Evolutionary conservation across 2,888 invertebrate genomes (phyloP), one percentile per base, ranked within the genome.

Genomic region (Eugnorisma glareosa): DNA sequence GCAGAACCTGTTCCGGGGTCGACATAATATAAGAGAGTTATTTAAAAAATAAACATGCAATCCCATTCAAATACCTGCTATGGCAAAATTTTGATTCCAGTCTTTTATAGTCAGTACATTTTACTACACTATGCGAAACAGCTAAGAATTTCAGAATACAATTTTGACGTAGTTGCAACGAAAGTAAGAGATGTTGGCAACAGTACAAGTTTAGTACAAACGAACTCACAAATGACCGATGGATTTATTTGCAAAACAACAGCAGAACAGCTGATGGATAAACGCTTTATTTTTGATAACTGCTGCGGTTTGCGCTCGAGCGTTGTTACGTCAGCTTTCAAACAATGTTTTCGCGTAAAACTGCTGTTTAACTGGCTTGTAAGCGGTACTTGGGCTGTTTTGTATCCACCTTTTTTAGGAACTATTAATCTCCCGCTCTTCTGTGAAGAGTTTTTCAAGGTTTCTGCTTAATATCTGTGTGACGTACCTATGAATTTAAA

Each of bases 131-230:
- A 69, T 51, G 43, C 59, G 7, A 72, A 64, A 64, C 8, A 59
- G 45, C 63, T 67, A 69, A 63, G 40, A 76, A 68, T 73, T 84
- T 61, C 71, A 67, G 54, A 77, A 64, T 67, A 57, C 43, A 69
- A 77, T 31, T 71, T 63, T 64, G 63, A 73, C 77, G 78, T 69
- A 79, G 67, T 61, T 72, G 61, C 68, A 81, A 79, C 54, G 85
- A 88, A 86, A 87, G 87, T 79, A 77, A 81, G 51, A 77, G 66
- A 76, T 57, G 57, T 86, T 86, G 86, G 89, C 86, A 88, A 45
- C 48, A 67, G 37, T 71, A 78, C 87, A 86, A 88, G 74, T 66
- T 63, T 57, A 59, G 75, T 79, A 74, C 77, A 73, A 68, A 77
- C 61, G 45, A 8, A 77, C 40, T 75, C 61, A 61, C 66, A 59